Evolutionary conservation across 2,797 vertebrate genomes (phyloP), one percentile per base, ranked within the genome.

Genomic region (Sebastes elongatus): DNA sequence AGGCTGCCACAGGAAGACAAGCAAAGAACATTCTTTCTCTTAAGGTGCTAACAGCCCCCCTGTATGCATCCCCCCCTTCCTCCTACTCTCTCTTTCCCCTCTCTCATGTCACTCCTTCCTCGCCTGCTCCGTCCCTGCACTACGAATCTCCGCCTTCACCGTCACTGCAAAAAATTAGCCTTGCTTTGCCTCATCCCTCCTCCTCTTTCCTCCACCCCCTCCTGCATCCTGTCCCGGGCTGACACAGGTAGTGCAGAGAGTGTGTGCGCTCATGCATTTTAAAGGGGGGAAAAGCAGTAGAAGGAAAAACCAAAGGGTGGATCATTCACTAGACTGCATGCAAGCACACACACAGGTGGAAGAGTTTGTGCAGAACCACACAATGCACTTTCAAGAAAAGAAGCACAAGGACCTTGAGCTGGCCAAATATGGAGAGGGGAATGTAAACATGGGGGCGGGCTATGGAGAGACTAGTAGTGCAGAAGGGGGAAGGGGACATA

Each of bases 361-460:
- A 42, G 66, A 80, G 69, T 80, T 53, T 78, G 60, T 69, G 57
- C 65, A 42, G 20, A 62, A 62, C 82, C 76, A 80, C 74, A 80
- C 62, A 65, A 82, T 73, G 71, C 71, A 88, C 83, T 86, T 75
- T 85, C 66, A 88, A 87, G 76, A 52, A 55, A 65, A 33, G 78
- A 80, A 87, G 86, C 79, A 84, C 56, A 62, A 86, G 93, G 92
- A 95, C 95, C 94, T 93, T 91, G 93, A 84, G 89, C 88, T 84
- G 69, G 80, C 92, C 95, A 95, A 95, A 94, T 95, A 96, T 93
- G 94, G 93, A 89, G 90, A 86, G 30, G 92, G 94, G 95, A 96
- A 96, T 95, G 95, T 97, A 97, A 98, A 98, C 95, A 97, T 1
- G 78, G 91, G 87, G 96, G 96, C 89, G 95, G 95, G 92, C 70